A percentile compares a stretch with the other conserved stretches of the same genome.
These are phyloP conservation scores for Emmelina monodactyla DNA, from an alignment of 2,888 invertebrate genomes.

Conservation along the genomic window DNA sequence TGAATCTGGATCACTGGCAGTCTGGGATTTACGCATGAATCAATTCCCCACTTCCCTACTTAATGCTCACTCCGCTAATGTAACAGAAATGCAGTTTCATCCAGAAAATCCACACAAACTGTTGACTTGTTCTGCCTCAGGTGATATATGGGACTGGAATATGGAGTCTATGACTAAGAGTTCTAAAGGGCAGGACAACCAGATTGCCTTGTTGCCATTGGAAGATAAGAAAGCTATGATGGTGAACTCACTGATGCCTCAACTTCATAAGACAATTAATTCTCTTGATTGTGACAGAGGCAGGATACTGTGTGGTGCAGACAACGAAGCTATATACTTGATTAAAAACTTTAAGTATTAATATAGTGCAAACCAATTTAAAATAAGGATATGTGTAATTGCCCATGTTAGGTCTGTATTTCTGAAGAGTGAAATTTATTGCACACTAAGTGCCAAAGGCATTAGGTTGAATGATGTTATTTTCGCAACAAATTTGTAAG, in stretches of 20 bases:
- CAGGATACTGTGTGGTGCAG: constrained; percentile 82
- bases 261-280: constrained; percentile 81
- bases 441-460: no score
- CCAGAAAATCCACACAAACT: constrained; percentile 84
- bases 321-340: constrained; percentile 88
- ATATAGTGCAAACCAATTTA: no score
- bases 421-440: no score
- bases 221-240: constrained; percentile 74
- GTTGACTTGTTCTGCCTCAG: constrained; percentile 81
- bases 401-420: no score
- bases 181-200: constrained; percentile 36
- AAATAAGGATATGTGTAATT: no score
- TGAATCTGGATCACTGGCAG: constrained; percentile 84
- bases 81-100: constrained; percentile 89
- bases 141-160: constrained; percentile 92
- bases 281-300: constrained; percentile 79
- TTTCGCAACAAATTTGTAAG: no score
- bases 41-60: constrained; percentile 83
- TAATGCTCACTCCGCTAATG: constrained; percentile 76
- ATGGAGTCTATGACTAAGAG: constrained; percentile 62
- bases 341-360: constrained; percentile 70
- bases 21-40: constrained; percentile 90
- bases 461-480: no score
- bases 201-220: constrained; percentile 72
- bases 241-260: constrained; percentile 76